These are phyloP conservation scores for Ceratotherium simum DNA, from an alignment of 2,113 vertebrate genomes.

Conservation along the genomic window DNA sequence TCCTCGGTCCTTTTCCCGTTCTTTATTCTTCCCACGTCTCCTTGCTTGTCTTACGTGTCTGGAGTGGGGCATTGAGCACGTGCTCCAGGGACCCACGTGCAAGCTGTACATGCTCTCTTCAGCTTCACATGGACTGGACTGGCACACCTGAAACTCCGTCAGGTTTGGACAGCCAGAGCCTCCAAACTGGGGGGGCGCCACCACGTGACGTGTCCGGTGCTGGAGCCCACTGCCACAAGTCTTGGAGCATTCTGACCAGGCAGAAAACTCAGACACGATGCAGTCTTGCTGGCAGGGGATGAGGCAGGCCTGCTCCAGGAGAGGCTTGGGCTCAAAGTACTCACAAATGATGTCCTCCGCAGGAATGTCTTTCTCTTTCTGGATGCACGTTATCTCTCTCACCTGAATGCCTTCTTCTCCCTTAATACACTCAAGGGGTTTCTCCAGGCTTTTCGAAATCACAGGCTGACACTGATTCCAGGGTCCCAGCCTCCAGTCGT, in stretches of 20 bases:
- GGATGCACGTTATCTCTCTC: conserved; percentile 92
- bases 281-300: conserved; percentile 97
- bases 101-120: conserved; percentile 93
- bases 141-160: conserved; percentile 95
- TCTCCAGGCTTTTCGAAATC: conserved; percentile 89
- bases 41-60: conserved; percentile 89
- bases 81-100: conserved; percentile 92
- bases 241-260: conserved; percentile 97
- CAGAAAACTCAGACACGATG: conserved; percentile 93
- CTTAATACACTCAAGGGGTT: conserved; percentile 88
- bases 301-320: conserved; percentile 96
- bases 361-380: conserved; percentile 88
- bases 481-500: conserved; percentile 93
- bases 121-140: conserved; percentile 87
- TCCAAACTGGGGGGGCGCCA: conserved; percentile 93
- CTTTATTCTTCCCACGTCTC: conserved; percentile 93
- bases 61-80: conserved; percentile 86
- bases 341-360: conserved; percentile 97
- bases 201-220: conserved; percentile 92
- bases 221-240: conserved; percentile 94
- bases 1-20: conserved; percentile 90
- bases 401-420: conserved; percentile 97
- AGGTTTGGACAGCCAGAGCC: conserved; percentile 94
- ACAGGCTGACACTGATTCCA: conserved; percentile 95
- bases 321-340: conserved; percentile 97